Conservation (phyloP, 2,888 invertebrate species). For the Merodon equestris region DNA sequence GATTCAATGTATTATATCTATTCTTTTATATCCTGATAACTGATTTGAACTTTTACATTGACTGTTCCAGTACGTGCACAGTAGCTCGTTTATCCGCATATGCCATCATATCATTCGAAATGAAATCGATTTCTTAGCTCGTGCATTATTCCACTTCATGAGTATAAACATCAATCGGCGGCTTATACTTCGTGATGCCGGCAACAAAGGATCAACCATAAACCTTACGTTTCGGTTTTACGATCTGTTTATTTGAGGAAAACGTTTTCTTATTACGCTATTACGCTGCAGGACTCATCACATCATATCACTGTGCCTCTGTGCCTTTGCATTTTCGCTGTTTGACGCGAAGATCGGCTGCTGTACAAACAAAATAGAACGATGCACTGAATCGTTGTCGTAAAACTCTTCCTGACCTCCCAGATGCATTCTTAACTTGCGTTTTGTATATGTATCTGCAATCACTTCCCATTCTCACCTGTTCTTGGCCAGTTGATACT, state of each 20-base stretch:
- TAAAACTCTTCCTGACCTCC: slow-evolving; percentile 47
- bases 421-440: slow-evolving; percentile 28
- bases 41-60: not conserved
- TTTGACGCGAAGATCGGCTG: slow-evolving; percentile 44
- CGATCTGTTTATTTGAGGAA: slow-evolving; percentile 66
- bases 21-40: too few species aligned
- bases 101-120: slow-evolving; percentile 8
- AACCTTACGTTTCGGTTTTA: slow-evolving; percentile 46
- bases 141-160: slow-evolving; percentile 47
- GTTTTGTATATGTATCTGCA: slow-evolving; percentile 3
- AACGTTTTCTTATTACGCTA: slow-evolving; percentile 36
- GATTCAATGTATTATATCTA: too few species aligned
- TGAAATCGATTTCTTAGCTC: slow-evolving; percentile 50
- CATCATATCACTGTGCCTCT: slow-evolving; percentile 4
- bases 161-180: slow-evolving; percentile 52
- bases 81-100: not conserved
- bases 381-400: slow-evolving; percentile 21
- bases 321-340: too few species aligned
- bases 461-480: slow-evolving; percentile 38
- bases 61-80: slow-evolving; percentile 10
- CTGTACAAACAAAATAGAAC: slow-evolving; percentile 38
- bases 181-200: not conserved
- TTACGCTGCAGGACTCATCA: slow-evolving; percentile 42
- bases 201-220: slow-evolving; percentile 45
- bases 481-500: slow-evolving; percentile 18